Evolutionary conservation across 2,888 invertebrate species (phyloP).

Genomic region (Heliconius cydno): DNA sequence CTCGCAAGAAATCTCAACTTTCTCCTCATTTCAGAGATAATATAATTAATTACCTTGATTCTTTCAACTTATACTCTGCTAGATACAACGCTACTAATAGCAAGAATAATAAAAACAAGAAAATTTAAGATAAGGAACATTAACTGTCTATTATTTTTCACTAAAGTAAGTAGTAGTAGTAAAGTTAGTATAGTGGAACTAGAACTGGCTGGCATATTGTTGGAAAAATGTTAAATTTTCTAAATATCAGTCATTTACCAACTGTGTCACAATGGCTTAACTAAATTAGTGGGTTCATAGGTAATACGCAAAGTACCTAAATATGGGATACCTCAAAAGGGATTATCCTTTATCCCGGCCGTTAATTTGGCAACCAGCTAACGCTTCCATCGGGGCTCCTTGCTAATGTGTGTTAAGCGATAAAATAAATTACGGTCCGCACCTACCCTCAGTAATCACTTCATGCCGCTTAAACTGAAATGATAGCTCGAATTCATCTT

Average conservation of each 20-base stretch:
- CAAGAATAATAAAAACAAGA: too few species aligned
- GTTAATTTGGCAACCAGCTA: slow-evolving; percentile 39
- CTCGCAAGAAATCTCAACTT: too few species aligned
- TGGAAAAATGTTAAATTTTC: neutral
- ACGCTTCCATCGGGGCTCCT: slow-evolving; percentile 33
- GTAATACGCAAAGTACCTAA: neutral
- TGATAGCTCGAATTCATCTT: neutral
- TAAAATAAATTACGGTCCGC: slow-evolving; percentile 48
- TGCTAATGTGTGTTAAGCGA: slow-evolving; percentile 51
- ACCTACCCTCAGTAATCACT: slow-evolving; percentile 49
- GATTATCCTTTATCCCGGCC: slow-evolving; percentile 34
- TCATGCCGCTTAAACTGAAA: slow-evolving; percentile 45
- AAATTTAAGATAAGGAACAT: too few species aligned
- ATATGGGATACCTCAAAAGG: slow-evolving; percentile 26
- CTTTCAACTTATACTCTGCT: too few species aligned
- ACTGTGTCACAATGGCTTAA: neutral
- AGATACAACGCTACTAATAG: too few species aligned
- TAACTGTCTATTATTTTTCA: too few species aligned
- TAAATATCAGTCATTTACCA: too few species aligned
- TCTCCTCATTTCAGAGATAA: too few species aligned
- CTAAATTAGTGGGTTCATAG: neutral
- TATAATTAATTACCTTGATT: too few species aligned
- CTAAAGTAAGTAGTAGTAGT: too few species aligned
- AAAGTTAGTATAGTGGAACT: too few species aligned
- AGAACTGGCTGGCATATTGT: too few species aligned